Base-by-base conservation (phyloP, 2,113 vertebrate species). In the Sarotherodon lohbergeri region DNA sequence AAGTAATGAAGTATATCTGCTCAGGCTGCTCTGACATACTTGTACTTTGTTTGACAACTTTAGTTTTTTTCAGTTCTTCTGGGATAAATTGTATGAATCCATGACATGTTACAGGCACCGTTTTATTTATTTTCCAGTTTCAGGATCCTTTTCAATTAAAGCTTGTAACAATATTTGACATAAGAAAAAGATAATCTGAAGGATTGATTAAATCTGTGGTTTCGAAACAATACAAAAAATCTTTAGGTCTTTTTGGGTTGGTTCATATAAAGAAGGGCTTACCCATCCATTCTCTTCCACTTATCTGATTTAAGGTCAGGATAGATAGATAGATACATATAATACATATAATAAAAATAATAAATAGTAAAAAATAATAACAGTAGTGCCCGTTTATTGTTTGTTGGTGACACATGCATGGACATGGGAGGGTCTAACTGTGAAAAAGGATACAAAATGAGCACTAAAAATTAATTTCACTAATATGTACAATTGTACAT, bases 211-310 rank as follows among this genome's bases (percentile, higher is more conserved):
- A 7, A 76, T 48, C 24, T 76, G 68, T 48, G 1, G 24, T n/a
- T 66, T 66, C 0, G 1, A 36, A 66, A 19, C 0, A 66, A 34
- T 54, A 54, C 9, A 5, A n/a, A n/a, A 54, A 19, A 6, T 6
- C 57, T 61, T 48, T 36, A 36, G 59, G 29, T 63, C 29, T 63
- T 63, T 63, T 19, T 19, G 59, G 0, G 32, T n/a, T 63, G 32
- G 17, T 0, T 36, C 59, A 63, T 63, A 11, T 36, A 36, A 63
- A 63, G 17, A 63, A 36, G 59, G 17, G 17, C 32, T 36, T 17
- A 63, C 36, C 32, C 59, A 36, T 19, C 32, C 9, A 61, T 61
- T 34, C 29, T 61, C 57, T 61, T 61, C 29, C 29, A 63, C 1
- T 63, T 19, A 61, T 17, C 57, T 61, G 57, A 61, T 17, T 59